Evolutionary conservation across 2,888 invertebrate genomes (phyloP), one percentile per base, ranked within the genome.

Genomic region (Sepiola atlantica): DNA sequence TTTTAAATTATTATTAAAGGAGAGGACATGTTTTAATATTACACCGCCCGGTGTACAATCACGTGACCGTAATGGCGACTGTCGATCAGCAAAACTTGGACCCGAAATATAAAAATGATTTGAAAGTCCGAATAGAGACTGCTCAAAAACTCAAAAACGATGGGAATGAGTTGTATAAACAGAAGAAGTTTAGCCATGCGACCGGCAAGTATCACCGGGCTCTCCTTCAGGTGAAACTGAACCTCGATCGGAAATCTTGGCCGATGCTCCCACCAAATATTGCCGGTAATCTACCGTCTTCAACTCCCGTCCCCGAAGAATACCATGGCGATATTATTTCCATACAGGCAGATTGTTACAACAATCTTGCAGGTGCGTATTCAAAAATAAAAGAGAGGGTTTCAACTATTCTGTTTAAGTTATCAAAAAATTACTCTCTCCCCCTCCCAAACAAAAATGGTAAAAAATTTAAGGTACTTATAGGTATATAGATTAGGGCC

Each of bases 191-290:
- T 77, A 96, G 95, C 94, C 94, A 95, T 94, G 97, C 97, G 16
- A 96, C 96, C 93, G 96, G 97, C 18, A 96, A 96, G 93, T 97
- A 97, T 94, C 97, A 97, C 95, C 95, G 96, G 93, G 97, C 97
- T 2, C 94, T 97, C 61, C 95, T 97, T 35, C 96, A 96, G 90
- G 91, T 97, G 61, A 96, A 96, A 95, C 91, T 93, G 24, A 94
- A 94, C 55, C 94, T 94, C 28, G 94, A 94, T 55, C 16, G 94
- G 91, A 95, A 95, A 94, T 94, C 95, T 77, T 55, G 92, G 45
- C 92, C 92, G 45, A 45, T 92, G 54, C 32, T 77, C n/a, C 77
- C 77, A 77, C 94, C 95, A 21, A 95, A 95, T 55, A 35, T 95
- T 61, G 94, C 95, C 18, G 95, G 95, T n/a, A 93, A 94, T 55